Base-by-base conservation (phyloP, 2,888 invertebrate species). In the Lasius fuliginosus region DNA sequence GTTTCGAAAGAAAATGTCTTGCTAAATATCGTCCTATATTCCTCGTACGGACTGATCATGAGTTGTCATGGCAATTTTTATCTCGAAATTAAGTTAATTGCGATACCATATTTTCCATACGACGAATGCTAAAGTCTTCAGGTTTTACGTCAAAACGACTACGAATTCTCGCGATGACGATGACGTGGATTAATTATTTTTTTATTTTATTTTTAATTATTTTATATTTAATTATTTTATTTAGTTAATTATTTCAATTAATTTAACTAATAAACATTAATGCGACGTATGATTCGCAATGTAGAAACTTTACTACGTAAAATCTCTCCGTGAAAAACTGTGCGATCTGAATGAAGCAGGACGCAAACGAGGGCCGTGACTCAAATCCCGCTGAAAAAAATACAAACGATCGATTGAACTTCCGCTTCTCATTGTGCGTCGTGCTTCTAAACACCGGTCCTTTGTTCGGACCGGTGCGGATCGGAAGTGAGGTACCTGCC, bases 401-500 rank as follows among this genome's bases (percentile, higher is more conserved):
- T 40, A 60, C n/a, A 40, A 27, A 53, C 69, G 71, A 84, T 87
- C 77, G 86, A 86, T 84, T 74, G 58, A 36, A 79, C 86, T 86
- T 88, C 89, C 86, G 84, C 79, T 64, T 36, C 58, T 62, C 83
- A 84, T 87, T 87, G 82, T 86, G 27, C 40, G 40, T 36, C 36
- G 49, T 62, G 40, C 53, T 30, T 9, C 73, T 62, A 83, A 83
- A 83, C 83, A 33, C 74, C 81, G 67, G 74, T 46, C 82, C 79
- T 84, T 85, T 82, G 85, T 86, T 86, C 82, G 77, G 40, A 67
- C 40, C 68, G 81, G 76, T 75, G 79, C 76, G 81, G 83, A 84
- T 89, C 89, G 89, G 90, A 89, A 89, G 86, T 74, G 85, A 71
- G 65, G 65, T 73, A 49, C 23, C 60, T 88, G 82, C 76, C 81